These are phyloP conservation scores for Drosophila neonasuta DNA, from an alignment of 2,888 invertebrate genomes.

Conservation along the genomic window DNA sequence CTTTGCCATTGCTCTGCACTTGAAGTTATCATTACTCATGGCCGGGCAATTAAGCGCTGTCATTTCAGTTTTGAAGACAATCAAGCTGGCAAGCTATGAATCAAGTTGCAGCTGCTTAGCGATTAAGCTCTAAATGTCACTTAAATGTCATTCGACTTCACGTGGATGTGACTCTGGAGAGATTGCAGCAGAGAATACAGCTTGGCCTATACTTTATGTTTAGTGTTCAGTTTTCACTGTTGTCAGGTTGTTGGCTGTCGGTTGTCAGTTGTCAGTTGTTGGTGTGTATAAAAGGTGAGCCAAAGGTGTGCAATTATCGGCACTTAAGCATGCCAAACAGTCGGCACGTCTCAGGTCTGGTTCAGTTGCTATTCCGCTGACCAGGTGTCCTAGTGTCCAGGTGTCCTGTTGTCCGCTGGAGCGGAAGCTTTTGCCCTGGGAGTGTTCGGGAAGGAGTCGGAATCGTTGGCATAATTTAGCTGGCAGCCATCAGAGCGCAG, in stretches of 20 bases:
- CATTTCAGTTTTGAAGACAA: constrained; percentile 14
- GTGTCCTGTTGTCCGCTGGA: constrained; percentile 8
- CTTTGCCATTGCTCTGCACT: background rate
- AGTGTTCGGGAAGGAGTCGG: background rate
- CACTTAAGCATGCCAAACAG: constrained; percentile 65
- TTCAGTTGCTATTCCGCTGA: background rate
- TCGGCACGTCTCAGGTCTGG: background rate
- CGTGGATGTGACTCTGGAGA: constrained; percentile 41
- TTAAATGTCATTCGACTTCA: constrained; percentile 69
- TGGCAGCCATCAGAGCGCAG: constrained; percentile 55
- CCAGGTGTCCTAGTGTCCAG: background rate
- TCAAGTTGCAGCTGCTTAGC: constrained; percentile 35
- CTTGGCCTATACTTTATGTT: background rate
- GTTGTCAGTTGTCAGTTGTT: constrained; percentile 13
- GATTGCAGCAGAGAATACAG: constrained; percentile 13
- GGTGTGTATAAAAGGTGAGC: constrained; percentile 33
- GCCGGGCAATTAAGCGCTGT: constrained; percentile 14
- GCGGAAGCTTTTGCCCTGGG: constrained; percentile 40
- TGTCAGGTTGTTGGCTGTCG: constrained; percentile 1
- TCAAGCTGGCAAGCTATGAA: constrained; percentile 7
- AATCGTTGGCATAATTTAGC: constrained; percentile 63
- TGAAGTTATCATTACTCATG: constrained; percentile 15
- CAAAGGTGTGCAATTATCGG: constrained; percentile 62
- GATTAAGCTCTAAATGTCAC: constrained; percentile 67
- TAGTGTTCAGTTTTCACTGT: constrained; percentile 9